Evolutionary conservation across 1,140 invertebrate species (phyloP), one percentile per base, ranked within the genome.

Genomic region (Lasioglossum albipes): DNA sequence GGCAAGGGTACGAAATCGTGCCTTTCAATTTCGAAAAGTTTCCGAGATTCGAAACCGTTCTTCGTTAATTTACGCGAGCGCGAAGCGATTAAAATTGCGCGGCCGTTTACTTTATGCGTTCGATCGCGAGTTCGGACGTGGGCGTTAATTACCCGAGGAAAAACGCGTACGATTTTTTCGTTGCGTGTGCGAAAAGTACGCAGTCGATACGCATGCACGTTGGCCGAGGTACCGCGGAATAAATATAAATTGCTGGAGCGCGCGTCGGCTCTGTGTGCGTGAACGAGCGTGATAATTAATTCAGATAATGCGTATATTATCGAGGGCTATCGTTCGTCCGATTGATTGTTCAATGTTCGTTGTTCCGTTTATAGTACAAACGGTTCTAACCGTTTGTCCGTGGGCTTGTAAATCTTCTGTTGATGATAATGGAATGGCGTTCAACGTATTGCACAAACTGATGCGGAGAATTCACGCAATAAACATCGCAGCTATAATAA

Each of bases 271-370:
- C 3, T 45, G 42, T 9, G 41, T 22, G 36, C 66, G 68, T 70
- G 27, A 5, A 31, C 16, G 0, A 18, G 66, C 18, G 66, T 45
- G 75, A 69, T 72, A 78, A 64, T 72, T 72, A 78, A 72, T 49
- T 27, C 7, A 45, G 76, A 78, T 78, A 64, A 72, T 65, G 42
- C 69, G 59, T 78, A 41, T 72, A 52, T 72, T 41, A 64, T 54
- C 68, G 76, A 42, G 49, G 13, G 42, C 16, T 18, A 31, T 70
- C 57, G 68, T 31, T 64, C n/a, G 45, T 20, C 52, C 27, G 45
- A 49, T 36, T 20, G 36, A 54, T 59, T 9, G 36, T 57, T n/a
- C 70, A 7, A 57, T 12, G 42, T 2, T 22, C 70, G 41, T 49
- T 54, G 70, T n/a, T 31, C 10, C 4, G 22, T 61, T 69, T 45